These are phyloP conservation scores for Myotis vivesi DNA, from an alignment of 2,797 vertebrate genomes.

Conservation along the genomic window DNA sequence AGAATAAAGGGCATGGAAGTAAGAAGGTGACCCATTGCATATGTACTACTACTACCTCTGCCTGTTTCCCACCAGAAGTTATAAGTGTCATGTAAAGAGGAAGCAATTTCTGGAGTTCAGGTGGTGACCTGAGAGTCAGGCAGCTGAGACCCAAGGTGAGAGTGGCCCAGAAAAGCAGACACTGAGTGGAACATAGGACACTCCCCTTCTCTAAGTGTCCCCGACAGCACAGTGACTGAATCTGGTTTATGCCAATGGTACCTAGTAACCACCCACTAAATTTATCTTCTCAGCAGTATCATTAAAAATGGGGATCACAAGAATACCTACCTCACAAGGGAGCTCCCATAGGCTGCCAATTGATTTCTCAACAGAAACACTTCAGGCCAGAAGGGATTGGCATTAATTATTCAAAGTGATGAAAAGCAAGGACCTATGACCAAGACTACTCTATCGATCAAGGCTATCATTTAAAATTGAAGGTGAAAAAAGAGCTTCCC, in stretches of 20 bases:
- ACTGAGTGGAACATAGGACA: background rate
- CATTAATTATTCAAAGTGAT: background rate
- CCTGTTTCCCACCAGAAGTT: background rate
- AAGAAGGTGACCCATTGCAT: background rate
- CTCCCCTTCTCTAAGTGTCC: background rate
- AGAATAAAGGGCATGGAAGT: background rate
- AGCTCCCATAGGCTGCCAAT: background rate
- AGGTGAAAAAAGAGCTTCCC: background rate
- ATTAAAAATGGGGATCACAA: background rate
- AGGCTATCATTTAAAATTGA: background rate
- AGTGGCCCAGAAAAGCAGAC: background rate
- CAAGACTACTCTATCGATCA: background rate
- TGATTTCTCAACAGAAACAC: background rate
- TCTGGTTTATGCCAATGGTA: background rate
- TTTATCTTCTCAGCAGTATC: background rate
- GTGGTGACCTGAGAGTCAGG: background rate
- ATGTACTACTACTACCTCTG: too few relatives aligned
- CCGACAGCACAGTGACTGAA: background rate
- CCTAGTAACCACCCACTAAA: background rate
- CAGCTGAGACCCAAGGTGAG: background rate
- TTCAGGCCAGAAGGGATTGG: background rate
- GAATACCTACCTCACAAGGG: background rate
- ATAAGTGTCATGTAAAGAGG: background rate
- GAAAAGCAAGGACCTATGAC: background rate
- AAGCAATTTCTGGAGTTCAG: background rate